phyloP scores from a whole-genome alignment of 1,140 invertebrate species.

The Steinernema khuongi region DNA sequence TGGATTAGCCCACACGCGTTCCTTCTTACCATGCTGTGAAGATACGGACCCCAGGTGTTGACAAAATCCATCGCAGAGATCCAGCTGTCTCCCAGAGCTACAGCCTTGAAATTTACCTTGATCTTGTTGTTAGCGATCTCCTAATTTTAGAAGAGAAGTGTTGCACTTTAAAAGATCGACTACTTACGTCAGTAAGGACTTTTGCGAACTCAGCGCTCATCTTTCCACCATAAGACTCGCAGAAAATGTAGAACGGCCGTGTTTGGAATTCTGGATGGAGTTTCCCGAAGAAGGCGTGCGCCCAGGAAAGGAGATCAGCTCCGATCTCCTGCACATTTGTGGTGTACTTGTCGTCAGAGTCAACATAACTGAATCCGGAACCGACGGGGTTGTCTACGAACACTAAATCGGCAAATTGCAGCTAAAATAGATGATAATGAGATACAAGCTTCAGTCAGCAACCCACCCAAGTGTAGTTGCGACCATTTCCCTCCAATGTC shows the following conservation, averaged over 20 bases:
- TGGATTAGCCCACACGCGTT: conserved; percentile 54
- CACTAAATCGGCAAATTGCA: conserved; percentile 68
- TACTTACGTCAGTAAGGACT: conserved; percentile 62
- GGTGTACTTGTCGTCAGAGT: conserved; percentile 63
- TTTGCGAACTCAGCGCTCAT: conserved; percentile 75
- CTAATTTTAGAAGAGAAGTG: conserved; percentile 57
- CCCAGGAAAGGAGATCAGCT: conserved; percentile 70
- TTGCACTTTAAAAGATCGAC: conserved; percentile 12
- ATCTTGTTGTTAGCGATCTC: conserved; percentile 67
- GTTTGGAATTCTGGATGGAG: conserved; percentile 59
- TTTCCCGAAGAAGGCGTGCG: conserved; percentile 66
- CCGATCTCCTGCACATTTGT: conserved; percentile 72
- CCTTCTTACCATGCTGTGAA: conserved; percentile 67
- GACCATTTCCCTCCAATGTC: conserved; percentile 29
- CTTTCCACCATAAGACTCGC: conserved; percentile 79
- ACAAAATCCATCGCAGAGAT: conserved; percentile 76
- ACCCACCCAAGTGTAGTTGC: conserved; percentile 36
- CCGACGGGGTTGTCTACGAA: conserved; percentile 84
- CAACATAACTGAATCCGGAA: conserved; percentile 77
- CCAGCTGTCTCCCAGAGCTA: conserved; percentile 78
- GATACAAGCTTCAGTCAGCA: background rate
- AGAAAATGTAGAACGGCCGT: conserved; percentile 74
- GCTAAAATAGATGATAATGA: conserved; percentile 43
- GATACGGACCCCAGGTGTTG: conserved; percentile 72
- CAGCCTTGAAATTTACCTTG: conserved; percentile 70